Evolutionary conservation across 2,797 vertebrate species (phyloP), one percentile per base, ranked within the genome.

Genomic region (Arctocebus calabarensis): DNA sequence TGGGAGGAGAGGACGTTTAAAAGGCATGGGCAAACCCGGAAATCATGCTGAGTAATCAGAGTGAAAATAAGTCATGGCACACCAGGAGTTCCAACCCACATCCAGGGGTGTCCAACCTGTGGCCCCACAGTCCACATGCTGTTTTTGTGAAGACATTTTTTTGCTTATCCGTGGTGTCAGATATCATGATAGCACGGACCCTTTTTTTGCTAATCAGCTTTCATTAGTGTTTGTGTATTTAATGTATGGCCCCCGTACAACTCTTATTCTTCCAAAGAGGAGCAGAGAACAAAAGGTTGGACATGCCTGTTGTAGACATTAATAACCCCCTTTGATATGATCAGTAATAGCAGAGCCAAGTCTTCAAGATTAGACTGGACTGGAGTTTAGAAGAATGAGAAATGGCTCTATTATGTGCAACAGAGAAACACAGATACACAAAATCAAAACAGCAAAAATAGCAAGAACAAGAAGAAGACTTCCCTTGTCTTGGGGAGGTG

Each of bases 341-440:
- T 78, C 14, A 77, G 8, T 88, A 88, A 90, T 13, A 79, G 70
- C 37, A 88, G 52, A 91, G 22, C 17, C 48, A 93, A 89, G 4
- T 82, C 70, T 86, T 82, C 84, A 89, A 85, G n/a, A 93, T 82
- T 82, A 61, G 94, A 87, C 40, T 83, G 27, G 25, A 73, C 59
- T 79, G 32, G 40, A 57, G 4, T 75, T 96, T 87, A 40, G 92
- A 92, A 84, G 34, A 92, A 70, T 77, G 81, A 94, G 23, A 70
- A 90, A 95, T 74, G 12, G 11, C 27, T 93, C 59, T 88, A 70
- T 20, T 71, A 29, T 82, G 12, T n/a, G n/a, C 20, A 94, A 62
- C 12, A 90, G 55, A 93, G 37, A 71, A 93, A 91, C 22, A 73
- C 22, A 91, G 61, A 88, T 20, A 84, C 8, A 68, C 61, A 84